These are phyloP conservation scores for Bombus cullumanus DNA, from an alignment of 1,140 invertebrate species.

Conservation along the genomic window DNA sequence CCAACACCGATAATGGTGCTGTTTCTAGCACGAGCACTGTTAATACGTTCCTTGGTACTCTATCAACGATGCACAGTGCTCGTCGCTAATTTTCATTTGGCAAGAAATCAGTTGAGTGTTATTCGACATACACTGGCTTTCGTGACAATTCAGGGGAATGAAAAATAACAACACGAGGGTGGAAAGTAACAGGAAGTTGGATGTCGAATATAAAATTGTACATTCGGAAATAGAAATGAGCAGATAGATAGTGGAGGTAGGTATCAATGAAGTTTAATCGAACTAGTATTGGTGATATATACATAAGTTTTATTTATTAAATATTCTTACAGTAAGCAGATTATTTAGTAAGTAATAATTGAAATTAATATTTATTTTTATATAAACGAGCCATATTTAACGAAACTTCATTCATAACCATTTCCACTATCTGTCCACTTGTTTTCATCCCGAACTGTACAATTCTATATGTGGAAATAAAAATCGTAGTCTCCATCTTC, in stretches of 20 bases:
- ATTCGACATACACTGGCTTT: neutral
- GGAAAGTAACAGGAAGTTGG: too few relatives aligned
- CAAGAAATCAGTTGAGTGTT: neutral
- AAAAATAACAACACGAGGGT: neutral
- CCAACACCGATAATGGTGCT: slow-evolving; percentile 56
- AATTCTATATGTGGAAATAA: too few relatives aligned
- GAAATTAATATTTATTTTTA: neutral
- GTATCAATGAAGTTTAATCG: too few relatives aligned
- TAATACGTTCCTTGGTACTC: slow-evolving; percentile 12
- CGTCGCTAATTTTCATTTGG: neutral
- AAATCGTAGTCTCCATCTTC: too few relatives aligned
- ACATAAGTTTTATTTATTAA: too few relatives aligned
- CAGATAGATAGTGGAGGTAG: too few relatives aligned
- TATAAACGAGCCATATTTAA: neutral
- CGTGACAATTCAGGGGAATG: neutral
- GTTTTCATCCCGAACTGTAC: too few relatives aligned
- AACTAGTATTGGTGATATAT: too few relatives aligned
- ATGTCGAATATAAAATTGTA: neutral
- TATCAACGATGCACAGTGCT: neutral
- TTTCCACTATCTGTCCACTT: too few relatives aligned
- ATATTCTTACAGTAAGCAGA: neutral
- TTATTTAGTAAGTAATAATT: too few relatives aligned
- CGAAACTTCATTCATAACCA: too few relatives aligned
- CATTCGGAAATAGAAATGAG: neutral
- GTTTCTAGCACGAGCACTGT: slow-evolving; percentile 9